Base-by-base conservation (phyloP, 92 coral and sea anemone genomes). In the Porites evermanni region DNA sequence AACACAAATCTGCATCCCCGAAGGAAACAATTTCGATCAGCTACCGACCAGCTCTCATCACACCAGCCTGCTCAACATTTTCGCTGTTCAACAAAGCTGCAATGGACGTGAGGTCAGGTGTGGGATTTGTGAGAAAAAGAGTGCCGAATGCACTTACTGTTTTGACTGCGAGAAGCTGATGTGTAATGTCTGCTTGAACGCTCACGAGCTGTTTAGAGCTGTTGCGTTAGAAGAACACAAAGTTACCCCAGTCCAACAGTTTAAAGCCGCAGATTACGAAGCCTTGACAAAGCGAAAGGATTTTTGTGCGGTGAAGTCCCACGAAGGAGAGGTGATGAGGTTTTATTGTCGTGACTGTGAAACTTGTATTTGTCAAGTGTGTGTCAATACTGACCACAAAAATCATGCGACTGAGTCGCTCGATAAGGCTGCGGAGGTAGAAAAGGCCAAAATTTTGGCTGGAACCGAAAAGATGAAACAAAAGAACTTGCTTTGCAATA, bases 161-260 rank as follows among this genome's bases (percentile, higher is more conserved):
- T 44, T 24, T 54, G 84, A 86, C 10, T 86, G 89, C 75, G 53
- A 59, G 20, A 83, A 78, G 18, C 20, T 86, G 79, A 77, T 86
- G 58, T 86, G 89, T 63, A 9, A 14, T 11, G 84, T 9, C 6
- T 86, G 89, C 56, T 17, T 77, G 12, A 69, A 69, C 61, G 69
- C 89, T 8, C 89, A 86, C 66, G 52, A 71, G 5, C 17, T 26
- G 8, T 61, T 86, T n/a, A 44, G 47, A 32, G 44, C 74, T 70
- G 74, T 52, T 70, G 74, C 74, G 74, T 70, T 70, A 16, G 74
- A 70, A 21, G 74, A 19, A 70, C 74, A 32, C 74, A 70, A 70
- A 24, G 23, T 70, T 13, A 70, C 54, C 11, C 74, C 74, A 24
- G 74, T 69, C 1, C 26, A 69, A 69, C 74, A 69, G 53, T 69